These are phyloP conservation scores for Acropternis orthonyx DNA, from an alignment of 2,797 vertebrate species.

Conservation along the genomic window DNA sequence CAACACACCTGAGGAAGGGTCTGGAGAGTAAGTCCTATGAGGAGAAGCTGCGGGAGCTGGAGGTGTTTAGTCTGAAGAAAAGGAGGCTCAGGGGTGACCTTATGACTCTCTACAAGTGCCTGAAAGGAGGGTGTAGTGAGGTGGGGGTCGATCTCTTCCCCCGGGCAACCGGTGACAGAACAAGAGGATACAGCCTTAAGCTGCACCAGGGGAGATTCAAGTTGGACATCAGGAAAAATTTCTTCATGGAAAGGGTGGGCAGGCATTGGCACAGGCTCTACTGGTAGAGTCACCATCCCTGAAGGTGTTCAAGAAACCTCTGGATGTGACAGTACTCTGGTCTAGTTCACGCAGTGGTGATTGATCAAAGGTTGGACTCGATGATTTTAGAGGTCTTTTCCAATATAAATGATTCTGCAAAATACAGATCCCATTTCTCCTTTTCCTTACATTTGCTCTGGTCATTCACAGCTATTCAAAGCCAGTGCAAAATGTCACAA, in stretches of 20 bases:
- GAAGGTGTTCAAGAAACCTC: not conserved
- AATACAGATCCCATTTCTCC: not conserved
- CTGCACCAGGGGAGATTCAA: not conserved
- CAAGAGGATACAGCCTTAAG: not conserved
- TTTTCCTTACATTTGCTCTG: not conserved
- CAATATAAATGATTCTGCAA: not conserved
- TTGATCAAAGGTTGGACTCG: rapidly evolving
- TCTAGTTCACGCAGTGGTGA: not conserved
- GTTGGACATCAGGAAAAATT: not conserved
- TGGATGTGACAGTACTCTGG: not conserved
- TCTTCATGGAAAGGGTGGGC: not conserved
- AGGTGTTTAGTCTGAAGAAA: not conserved
- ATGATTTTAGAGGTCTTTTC: not conserved
- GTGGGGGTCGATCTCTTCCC: not conserved
- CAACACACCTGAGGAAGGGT: not conserved
- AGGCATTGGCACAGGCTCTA: not conserved
- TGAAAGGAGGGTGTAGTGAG: not conserved
- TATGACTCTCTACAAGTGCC: not conserved
- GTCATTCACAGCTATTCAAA: not conserved
- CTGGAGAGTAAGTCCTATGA: not conserved
- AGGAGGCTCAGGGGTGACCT: not conserved
- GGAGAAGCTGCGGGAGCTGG: not conserved
- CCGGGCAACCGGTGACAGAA: not conserved
- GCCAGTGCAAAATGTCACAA: not conserved
- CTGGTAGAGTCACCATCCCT: not conserved